Percentiles rank a stretch among this genome's conserved stretches.
Evolutionary conservation across 2,888 invertebrate genomes (phyloP).

Genomic region (Mechanitis messenoides): DNA sequence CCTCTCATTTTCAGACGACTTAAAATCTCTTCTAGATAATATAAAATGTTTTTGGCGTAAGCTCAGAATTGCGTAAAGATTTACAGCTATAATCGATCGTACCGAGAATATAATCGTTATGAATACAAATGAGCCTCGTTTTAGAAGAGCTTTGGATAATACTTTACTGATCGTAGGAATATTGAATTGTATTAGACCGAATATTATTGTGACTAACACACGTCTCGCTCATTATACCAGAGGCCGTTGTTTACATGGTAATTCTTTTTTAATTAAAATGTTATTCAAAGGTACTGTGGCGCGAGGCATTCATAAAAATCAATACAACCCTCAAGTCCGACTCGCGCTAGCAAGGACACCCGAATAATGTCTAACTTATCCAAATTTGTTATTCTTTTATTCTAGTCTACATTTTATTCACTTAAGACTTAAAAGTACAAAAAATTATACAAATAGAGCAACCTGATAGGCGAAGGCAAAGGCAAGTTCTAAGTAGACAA

Average conservation of each 20-base stretch:
- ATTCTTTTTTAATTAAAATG: not conserved
- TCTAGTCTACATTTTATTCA: not conserved
- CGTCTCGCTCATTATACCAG: too few species aligned
- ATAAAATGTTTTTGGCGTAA: not conserved
- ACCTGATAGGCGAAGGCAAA: too few species aligned
- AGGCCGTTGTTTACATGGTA: too few species aligned
- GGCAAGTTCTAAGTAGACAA: too few species aligned
- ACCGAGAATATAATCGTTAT: not conserved
- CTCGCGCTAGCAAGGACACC: slow-evolving; percentile 50
- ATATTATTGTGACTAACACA: too few species aligned
- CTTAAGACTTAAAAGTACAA: too few species aligned
- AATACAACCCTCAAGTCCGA: slow-evolving; percentile 52
- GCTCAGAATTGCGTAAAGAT: not conserved
- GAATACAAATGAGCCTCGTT: not conserved
- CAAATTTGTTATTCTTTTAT: slow-evolving; percentile 1
- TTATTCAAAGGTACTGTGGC: slow-evolving; percentile 50
- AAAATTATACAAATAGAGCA: too few species aligned
- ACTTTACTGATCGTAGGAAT: not conserved
- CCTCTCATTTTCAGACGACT: not conserved
- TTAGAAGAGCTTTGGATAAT: not conserved
- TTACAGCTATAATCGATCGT: not conserved
- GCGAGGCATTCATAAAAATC: slow-evolving; percentile 60
- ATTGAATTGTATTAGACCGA: not conserved
- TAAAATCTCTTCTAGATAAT: not conserved
- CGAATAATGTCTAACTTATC: slow-evolving; percentile 31